Conservation (phyloP, 2,888 invertebrate genomes). For the Sarcophaga caerulescens region DNA sequence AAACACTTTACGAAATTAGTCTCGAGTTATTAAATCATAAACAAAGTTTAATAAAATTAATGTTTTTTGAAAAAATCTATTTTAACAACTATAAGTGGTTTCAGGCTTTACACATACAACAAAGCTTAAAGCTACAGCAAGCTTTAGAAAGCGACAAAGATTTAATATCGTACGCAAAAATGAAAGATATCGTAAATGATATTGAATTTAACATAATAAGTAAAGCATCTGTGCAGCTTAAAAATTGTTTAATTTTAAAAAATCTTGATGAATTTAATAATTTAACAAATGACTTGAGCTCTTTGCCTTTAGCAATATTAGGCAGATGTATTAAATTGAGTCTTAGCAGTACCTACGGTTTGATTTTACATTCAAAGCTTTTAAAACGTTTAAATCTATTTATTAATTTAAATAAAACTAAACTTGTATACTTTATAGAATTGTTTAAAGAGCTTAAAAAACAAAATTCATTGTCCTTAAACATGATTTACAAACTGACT, state of each 20-base stretch:
- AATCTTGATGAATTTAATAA: background rate
- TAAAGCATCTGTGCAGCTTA: conserved; percentile 41
- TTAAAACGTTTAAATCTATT: conserved; percentile 53
- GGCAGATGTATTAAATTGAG: background rate
- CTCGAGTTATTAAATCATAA: conserved; percentile 39
- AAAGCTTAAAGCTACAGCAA: conserved; percentile 36
- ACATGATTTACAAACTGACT: conserved; percentile 69
- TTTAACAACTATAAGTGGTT: conserved; percentile 51
- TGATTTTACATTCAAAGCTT: conserved; percentile 42
- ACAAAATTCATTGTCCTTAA: conserved; percentile 34
- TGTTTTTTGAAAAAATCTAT: conserved; percentile 29
- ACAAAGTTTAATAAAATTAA: conserved; percentile 32
- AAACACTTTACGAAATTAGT: conserved; percentile 46
- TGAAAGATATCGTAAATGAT: conserved; percentile 12
- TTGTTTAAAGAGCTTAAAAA: conserved; percentile 71
- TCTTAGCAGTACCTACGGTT: conserved; percentile 43
- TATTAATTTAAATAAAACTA: conserved; percentile 57
- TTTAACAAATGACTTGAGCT: conserved; percentile 36
- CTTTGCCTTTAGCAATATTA: background rate
- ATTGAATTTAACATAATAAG: conserved; percentile 31
- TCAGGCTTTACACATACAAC: conserved; percentile 3
- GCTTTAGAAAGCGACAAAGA: conserved; percentile 16
- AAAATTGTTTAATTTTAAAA: conserved; percentile 20
- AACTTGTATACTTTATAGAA: conserved; percentile 70
- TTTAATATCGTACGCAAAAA: background rate